Evolutionary conservation across 2,888 invertebrate species (phyloP).

Genomic region (Andrena flavipes): DNA sequence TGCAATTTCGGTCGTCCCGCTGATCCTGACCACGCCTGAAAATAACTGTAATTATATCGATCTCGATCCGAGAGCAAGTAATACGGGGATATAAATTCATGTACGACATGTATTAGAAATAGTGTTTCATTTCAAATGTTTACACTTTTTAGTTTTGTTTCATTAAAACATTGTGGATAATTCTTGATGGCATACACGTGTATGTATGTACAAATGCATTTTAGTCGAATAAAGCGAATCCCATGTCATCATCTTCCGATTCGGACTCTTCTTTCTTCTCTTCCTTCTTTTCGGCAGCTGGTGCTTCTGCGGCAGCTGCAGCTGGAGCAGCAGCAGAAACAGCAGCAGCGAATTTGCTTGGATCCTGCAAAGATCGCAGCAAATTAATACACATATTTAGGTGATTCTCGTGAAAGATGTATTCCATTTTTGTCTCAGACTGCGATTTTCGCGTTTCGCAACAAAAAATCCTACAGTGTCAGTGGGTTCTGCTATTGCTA

Average conservation of each 20-base stretch:
- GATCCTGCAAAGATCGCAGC: constrained; percentile 89
- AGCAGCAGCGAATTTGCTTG: constrained; percentile 94
- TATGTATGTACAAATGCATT: constrained; percentile 26
- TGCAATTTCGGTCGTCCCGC: too few relatives aligned
- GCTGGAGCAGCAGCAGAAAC: constrained; percentile 88
- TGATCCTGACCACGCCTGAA: too few relatives aligned
- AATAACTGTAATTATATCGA: too few relatives aligned
- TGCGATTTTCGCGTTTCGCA: constrained; percentile 72
- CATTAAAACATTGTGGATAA: constrained; percentile 1
- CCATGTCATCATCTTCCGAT: constrained; percentile 98
- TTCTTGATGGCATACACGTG: neutral
- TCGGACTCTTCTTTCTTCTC: constrained; percentile 90
- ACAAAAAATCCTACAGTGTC: constrained; percentile 75
- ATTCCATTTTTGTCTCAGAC: constrained; percentile 73
- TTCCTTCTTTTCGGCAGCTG: constrained; percentile 91
- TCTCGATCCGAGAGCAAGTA: too few relatives aligned
- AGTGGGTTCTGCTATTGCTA: constrained; percentile 86
- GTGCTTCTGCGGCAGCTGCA: constrained; percentile 87
- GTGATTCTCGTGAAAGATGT: neutral
- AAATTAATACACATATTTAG: constrained; percentile 7
- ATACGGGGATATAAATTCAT: neutral
- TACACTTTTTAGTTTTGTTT: constrained; percentile 9
- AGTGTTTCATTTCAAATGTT: constrained; percentile 37
- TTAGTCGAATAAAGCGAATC: constrained; percentile 97
- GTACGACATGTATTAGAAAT: constrained; percentile 38